These are phyloP conservation scores for Macrophya annulata DNA, from an alignment of 2,888 invertebrate genomes.

Conservation along the genomic window DNA sequence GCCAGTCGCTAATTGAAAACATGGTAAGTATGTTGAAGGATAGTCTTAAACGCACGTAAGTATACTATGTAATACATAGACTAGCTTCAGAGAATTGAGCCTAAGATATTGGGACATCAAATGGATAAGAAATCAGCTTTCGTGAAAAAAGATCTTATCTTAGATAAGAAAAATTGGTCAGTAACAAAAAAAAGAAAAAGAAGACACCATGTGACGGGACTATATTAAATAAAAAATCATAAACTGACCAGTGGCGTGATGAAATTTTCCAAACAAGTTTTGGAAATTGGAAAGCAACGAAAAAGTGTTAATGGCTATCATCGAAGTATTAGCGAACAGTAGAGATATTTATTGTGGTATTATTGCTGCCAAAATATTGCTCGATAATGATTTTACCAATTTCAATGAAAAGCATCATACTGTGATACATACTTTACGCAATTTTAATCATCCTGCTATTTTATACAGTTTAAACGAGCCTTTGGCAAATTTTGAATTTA, in stretches of 20 bases:
- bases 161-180: not conserved
- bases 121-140: not conserved
- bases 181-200: not conserved
- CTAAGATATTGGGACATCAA: not conserved
- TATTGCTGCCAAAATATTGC: conserved; percentile 58
- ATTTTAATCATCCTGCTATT: conserved; percentile 55
- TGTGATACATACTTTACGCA: conserved; percentile 51
- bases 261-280: not conserved
- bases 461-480: conserved; percentile 1
- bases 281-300: not conserved
- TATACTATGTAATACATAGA: not conserved
- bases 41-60: not conserved
- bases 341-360: conserved; percentile 42
- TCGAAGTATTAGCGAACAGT: conserved; percentile 57
- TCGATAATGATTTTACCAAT: not conserved
- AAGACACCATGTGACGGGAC: no score
- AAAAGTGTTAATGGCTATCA: conserved; percentile 22
- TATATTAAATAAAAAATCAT: not conserved
- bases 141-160: not conserved
- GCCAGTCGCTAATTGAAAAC: not conserved
- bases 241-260: no score
- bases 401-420: conserved; percentile 29
- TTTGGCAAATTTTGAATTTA: not conserved
- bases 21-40: not conserved
- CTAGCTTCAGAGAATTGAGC: not conserved